Percentiles rank a stretch among this genome's conserved stretches.
phyloP scores from a whole-genome alignment of 1,140 invertebrate genomes.

The Nomia melanderi region DNA sequence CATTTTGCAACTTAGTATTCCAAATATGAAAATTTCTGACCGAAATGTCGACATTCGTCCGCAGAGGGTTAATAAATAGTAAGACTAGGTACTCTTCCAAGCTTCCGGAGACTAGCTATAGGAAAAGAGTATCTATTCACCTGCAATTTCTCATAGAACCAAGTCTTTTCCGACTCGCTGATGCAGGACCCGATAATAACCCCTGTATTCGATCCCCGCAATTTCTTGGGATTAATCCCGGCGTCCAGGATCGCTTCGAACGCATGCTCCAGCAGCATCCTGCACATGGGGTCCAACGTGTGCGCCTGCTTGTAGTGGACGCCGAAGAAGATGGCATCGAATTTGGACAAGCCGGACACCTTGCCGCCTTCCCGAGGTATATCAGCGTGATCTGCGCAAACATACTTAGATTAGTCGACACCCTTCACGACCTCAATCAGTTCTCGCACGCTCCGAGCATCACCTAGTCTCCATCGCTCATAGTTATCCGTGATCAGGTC shows the following conservation, averaged over 20 bases:
- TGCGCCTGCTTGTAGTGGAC: constrained; percentile 92
- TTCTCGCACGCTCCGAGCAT: constrained; percentile 40
- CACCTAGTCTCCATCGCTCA: constrained; percentile 88
- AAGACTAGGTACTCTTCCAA: too few species aligned
- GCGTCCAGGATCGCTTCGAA: constrained; percentile 95
- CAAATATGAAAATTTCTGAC: too few species aligned
- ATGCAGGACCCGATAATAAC: constrained; percentile 91
- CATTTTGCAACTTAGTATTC: too few species aligned
- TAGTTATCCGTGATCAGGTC: constrained; percentile 91
- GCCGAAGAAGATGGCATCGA: constrained; percentile 91
- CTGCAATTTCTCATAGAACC: constrained; percentile 85
- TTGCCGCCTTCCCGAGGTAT: constrained; percentile 90
- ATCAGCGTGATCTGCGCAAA: constrained; percentile 83
- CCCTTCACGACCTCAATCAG: neutral
- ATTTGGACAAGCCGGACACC: constrained; percentile 89
- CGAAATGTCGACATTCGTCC: too few species aligned
- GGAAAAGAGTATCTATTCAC: too few species aligned
- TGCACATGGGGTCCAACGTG: constrained; percentile 93
- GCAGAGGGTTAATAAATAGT: too few species aligned
- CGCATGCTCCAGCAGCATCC: constrained; percentile 91
- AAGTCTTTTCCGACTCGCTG: constrained; percentile 88
- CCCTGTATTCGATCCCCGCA: constrained; percentile 88
- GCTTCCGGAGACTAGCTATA: too few species aligned
- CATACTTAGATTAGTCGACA: neutral
- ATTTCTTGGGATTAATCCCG: constrained; percentile 81